These are phyloP conservation scores for Neoitamus cyanurus DNA, from an alignment of 2,888 invertebrate genomes.

Conservation along the genomic window DNA sequence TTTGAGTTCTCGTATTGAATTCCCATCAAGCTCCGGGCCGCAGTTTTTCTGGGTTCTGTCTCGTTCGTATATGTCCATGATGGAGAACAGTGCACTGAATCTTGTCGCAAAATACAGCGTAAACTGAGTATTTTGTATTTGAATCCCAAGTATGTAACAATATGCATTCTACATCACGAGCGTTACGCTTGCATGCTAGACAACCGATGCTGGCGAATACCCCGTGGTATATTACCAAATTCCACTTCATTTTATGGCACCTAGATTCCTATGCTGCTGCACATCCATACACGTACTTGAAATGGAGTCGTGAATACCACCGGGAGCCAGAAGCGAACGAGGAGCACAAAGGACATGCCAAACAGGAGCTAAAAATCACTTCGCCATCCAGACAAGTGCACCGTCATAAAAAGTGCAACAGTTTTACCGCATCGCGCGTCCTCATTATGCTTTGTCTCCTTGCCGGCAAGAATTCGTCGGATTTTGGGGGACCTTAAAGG, in stretches of 20 bases:
- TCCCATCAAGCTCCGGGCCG: not conserved
- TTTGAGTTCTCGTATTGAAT: too few species aligned
- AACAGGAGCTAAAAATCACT: conserved; percentile 1
- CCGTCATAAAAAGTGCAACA: conserved; percentile 8
- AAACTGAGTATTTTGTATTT: not conserved
- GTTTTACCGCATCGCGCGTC: not conserved
- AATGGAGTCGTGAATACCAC: not conserved
- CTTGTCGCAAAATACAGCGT: not conserved
- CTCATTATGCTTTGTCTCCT: not conserved
- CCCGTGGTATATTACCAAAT: not conserved
- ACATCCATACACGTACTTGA: not conserved
- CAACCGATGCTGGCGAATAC: not conserved
- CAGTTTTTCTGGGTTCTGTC: not conserved
- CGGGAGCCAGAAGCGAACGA: not conserved
- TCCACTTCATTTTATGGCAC: not conserved
- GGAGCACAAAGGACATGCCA: not conserved
- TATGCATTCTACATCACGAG: not conserved
- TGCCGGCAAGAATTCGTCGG: not conserved
- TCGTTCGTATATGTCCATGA: not conserved
- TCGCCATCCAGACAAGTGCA: conserved; percentile 3
- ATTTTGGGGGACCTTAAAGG: not conserved
- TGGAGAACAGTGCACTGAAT: not conserved
- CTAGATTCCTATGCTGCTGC: not conserved
- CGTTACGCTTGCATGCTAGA: not conserved
- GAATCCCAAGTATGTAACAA: not conserved